Evolutionary conservation across 2,113 vertebrate genomes (phyloP).

Genomic region (Acanthisitta chloris): DNA sequence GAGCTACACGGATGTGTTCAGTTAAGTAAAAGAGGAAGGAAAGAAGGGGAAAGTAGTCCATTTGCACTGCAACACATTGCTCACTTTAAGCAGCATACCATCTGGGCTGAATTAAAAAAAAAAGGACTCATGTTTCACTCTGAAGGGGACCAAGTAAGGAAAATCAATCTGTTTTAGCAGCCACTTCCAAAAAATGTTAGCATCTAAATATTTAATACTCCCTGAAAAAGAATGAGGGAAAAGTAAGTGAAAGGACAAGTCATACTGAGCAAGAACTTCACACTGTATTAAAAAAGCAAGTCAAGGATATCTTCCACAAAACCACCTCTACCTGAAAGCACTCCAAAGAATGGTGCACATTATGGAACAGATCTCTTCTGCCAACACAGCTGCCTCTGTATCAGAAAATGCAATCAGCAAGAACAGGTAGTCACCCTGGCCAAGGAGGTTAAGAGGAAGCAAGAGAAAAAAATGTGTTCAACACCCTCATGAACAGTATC

Average conservation of each 20-base stretch:
- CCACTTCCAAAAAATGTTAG: slow-evolving; percentile 9
- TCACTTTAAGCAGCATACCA: slow-evolving; percentile 68
- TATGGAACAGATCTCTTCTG: neutral
- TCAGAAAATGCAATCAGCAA: neutral
- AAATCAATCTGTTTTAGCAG: neutral
- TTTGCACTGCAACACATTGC: slow-evolving; percentile 58
- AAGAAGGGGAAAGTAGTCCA: slow-evolving; percentile 4
- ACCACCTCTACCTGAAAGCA: neutral
- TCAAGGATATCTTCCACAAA: neutral
- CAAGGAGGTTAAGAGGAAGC: neutral
- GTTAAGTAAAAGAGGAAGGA: slow-evolving; percentile 32
- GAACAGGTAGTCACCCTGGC: neutral
- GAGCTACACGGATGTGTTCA: neutral
- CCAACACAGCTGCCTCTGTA: neutral
- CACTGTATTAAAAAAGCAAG: neutral
- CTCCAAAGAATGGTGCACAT: neutral
- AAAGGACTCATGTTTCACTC: neutral
- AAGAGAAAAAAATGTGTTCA: neutral
- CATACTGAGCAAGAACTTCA: neutral
- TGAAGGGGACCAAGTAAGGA: neutral
- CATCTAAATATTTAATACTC: slow-evolving; percentile 34
- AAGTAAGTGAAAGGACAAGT: neutral
- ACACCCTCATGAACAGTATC: neutral
- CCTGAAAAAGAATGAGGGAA: neutral
- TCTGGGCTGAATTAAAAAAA: slow-evolving; percentile 30